Conservation (phyloP, 2,113 vertebrate genomes). For the Lampris incognitus region DNA sequence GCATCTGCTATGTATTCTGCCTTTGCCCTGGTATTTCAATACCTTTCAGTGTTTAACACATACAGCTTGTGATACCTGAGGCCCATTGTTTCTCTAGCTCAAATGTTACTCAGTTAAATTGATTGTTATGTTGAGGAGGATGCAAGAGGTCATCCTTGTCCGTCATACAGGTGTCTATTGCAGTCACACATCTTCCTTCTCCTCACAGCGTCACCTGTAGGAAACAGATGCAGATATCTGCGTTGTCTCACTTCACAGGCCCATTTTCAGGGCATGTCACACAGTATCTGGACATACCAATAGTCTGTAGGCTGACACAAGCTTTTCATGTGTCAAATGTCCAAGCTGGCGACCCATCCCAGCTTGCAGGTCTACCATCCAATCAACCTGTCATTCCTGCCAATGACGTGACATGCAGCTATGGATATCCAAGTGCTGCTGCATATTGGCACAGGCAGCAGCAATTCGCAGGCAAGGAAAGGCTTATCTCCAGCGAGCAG, state of each 20-base stretch:
- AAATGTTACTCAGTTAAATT: conserved; percentile 14
- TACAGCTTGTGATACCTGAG: background rate
- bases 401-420: conserved; percentile 67
- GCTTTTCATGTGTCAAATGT: conserved; percentile 52
- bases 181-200: background rate
- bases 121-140: background rate
- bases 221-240: conserved; percentile 32
- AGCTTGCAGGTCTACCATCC: conserved; percentile 64
- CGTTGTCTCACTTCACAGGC: conserved; percentile 56
- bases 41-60: background rate
- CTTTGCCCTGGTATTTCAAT: conserved; percentile 4
- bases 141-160: background rate
- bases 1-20: conserved; percentile 8
- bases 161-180: conserved; percentile 2
- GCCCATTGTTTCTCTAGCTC: background rate
- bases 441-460: conserved; percentile 74
- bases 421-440: conserved; percentile 56
- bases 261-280: background rate
- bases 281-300: conserved; percentile 51
- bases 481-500: conserved; percentile 78
- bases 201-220: conserved; percentile 36
- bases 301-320: conserved; percentile 49
- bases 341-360: conserved; percentile 70
- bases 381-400: conserved; percentile 77
- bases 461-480: conserved; percentile 69